Conservation (phyloP, 2,113 vertebrate species). For the Picathartes gymnocephalus region DNA sequence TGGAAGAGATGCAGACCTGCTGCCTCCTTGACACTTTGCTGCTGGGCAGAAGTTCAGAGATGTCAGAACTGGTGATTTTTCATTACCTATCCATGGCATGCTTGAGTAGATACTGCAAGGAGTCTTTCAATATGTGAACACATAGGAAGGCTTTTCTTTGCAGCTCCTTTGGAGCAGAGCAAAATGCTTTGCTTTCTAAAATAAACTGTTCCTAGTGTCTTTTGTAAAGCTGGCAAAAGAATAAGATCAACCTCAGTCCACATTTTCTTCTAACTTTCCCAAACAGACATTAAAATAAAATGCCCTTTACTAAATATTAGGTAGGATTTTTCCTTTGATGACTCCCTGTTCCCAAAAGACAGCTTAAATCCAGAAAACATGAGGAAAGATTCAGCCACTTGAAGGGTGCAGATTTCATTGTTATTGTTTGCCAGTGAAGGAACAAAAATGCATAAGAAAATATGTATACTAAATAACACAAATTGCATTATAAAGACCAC, state of each 20-base stretch:
- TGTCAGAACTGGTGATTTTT: background rate
- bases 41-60: background rate
- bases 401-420: background rate
- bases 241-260: background rate
- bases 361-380: background rate
- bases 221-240: background rate
- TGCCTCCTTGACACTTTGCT: background rate
- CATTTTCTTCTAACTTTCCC: background rate
- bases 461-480: background rate
- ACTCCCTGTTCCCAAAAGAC: background rate
- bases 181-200: background rate
- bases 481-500: constrained; percentile 17
- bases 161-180: background rate
- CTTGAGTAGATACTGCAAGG: background rate
- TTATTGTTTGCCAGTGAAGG: background rate
- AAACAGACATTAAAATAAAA: background rate
- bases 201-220: background rate
- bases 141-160: background rate
- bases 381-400: background rate
- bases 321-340: background rate
- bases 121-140: background rate
- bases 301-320: background rate
- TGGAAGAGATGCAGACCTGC: background rate
- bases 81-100: background rate
- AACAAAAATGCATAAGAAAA: background rate